These are phyloP conservation scores for Gallinago paraguaiae DNA, from an alignment of 2,113 vertebrate species.

Conservation along the genomic window DNA sequence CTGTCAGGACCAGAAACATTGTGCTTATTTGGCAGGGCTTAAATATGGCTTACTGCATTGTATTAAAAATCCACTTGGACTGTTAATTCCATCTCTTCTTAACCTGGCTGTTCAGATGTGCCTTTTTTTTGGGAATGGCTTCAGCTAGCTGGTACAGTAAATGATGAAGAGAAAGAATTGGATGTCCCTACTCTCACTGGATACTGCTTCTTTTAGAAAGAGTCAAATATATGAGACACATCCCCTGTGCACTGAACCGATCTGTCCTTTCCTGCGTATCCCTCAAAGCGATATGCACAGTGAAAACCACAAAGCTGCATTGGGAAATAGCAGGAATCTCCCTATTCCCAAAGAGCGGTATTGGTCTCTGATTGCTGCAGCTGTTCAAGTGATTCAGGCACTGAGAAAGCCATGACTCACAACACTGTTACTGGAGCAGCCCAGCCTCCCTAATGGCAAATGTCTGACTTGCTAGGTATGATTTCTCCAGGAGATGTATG, in stretches of 20 bases:
- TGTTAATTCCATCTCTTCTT: not conserved
- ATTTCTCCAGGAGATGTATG: not conserved
- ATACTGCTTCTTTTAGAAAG: slow-evolving; percentile 1
- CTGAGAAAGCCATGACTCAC: slow-evolving; percentile 9
- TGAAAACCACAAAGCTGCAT: not conserved
- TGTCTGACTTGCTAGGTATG: not conserved
- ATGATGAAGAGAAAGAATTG: not conserved
- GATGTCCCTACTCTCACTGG: not conserved
- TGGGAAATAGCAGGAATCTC: not conserved
- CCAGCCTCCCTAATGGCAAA: not conserved
- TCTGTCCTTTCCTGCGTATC: not conserved
- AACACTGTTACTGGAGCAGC: not conserved
- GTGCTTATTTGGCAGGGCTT: not conserved
- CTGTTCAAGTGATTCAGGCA: slow-evolving; percentile 4
- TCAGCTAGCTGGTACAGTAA: not conserved
- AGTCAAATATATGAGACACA: not conserved
- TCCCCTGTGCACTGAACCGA: not conserved
- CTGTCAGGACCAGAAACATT: not conserved
- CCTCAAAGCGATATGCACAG: not conserved
- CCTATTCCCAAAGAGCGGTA: not conserved
- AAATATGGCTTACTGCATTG: not conserved
- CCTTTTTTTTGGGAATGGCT: not conserved
- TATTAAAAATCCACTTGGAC: not conserved
- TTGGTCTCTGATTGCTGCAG: slow-evolving; percentile 10
- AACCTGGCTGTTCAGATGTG: not conserved